Evolutionary conservation across 2,113 vertebrate genomes (phyloP), one percentile per base, ranked within the genome.

Genomic region (Callionymus lyra): DNA sequence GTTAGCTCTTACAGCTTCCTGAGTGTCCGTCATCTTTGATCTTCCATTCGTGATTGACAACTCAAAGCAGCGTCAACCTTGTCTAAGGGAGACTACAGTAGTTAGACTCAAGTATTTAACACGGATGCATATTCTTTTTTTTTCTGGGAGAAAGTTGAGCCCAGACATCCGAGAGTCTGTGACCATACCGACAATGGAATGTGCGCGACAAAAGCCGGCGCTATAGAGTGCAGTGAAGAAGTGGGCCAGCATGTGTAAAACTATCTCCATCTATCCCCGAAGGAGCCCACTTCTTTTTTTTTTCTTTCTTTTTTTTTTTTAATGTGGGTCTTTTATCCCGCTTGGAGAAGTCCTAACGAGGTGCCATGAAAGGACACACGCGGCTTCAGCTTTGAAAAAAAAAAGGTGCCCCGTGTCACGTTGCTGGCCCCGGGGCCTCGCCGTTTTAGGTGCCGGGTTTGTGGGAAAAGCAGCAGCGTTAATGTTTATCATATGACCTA

Each of bases 401-500:
- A n/a, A n/a, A 27, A 78, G 73, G 72, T 84, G 82, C 71, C 74
- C 77, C 75, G 84, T 83, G 87, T 91, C 75, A 77, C 86, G 72
- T 86, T 88, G 82, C 86, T 68, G 65, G 84, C 87, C 75, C 60
- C 58, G n/a, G 70, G 83, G 79, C 69, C 38, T 69, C 56, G 39
- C 0, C 65, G 76, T 77, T 80, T 77, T 72, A 86, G 75, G 82
- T 88, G 75, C 77, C 79, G 70, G 80, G 71, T 88, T 82, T 88
- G 79, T 91, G 88, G 83, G 83, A 90, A 89, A 87, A 85, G 62
- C 73, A 69, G 70, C 79, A 63, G 9, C 68, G 58, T 57, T 86
- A 86, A 87, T 86, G 82, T 85, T 89, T 91, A 87, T 91, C 89
- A 88, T 87, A 88, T 91, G 89, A 91, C 88, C 87, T 82, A 84